Conservation (phyloP, 2,797 vertebrate genomes). For the Phataginus tetradactyla region DNA sequence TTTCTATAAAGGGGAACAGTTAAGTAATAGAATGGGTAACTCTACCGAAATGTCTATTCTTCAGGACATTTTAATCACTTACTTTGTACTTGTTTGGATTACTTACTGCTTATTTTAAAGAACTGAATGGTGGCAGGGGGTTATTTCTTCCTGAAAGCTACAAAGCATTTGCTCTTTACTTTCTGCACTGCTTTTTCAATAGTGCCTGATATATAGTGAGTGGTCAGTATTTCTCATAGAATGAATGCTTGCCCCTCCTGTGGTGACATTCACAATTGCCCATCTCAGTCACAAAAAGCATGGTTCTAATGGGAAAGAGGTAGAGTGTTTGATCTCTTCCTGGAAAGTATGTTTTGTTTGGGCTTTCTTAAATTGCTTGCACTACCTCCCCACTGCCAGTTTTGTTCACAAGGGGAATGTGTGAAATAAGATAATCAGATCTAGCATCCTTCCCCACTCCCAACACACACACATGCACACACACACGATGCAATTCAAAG, state of each 20-base stretch:
- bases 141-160: neutral
- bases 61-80: neutral
- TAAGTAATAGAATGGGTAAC: neutral
- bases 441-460: neutral
- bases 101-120: constrained; percentile 16
- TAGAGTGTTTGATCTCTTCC: neutral
- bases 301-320: neutral
- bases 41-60: constrained; percentile 1
- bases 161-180: neutral
- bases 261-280: neutral
- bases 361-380: neutral
- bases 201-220: neutral
- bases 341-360: constrained; percentile 3
- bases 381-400: neutral
- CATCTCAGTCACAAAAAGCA: neutral
- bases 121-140: neutral
- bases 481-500: neutral
- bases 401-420: neutral
- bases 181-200: neutral
- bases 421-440: neutral
- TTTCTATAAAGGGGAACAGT: neutral
- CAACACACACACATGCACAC: neutral
- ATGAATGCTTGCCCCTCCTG: neutral
- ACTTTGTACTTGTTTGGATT: neutral
- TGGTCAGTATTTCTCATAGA: neutral